These are phyloP conservation scores for Epirrhoe tristata DNA, from an alignment of 2,888 invertebrate species.

Conservation along the genomic window DNA sequence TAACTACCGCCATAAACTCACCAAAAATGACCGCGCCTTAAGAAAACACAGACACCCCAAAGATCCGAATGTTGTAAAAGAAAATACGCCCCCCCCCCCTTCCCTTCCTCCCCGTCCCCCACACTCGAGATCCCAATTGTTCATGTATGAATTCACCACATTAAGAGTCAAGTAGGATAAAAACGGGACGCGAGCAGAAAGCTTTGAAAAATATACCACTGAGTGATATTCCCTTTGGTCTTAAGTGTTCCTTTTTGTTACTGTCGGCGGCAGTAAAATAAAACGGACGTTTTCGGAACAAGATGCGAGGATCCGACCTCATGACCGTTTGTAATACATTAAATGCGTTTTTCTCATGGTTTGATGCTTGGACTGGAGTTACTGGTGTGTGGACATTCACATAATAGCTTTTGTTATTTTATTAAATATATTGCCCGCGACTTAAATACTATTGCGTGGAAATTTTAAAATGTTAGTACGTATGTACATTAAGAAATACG, in stretches of 20 bases:
- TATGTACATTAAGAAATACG: no score
- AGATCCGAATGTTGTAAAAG: conserved; percentile 68
- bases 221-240: conserved; percentile 71
- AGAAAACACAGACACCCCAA: conserved; percentile 51
- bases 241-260: conserved; percentile 46
- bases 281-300: conserved; percentile 31
- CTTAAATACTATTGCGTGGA: no score
- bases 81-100: conserved; percentile 56
- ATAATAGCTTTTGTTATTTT: background rate
- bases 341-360: background rate
- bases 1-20: conserved; percentile 41
- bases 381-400: background rate
- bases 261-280: conserved; percentile 44
- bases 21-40: conserved; percentile 51
- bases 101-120: conserved; percentile 53
- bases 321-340: background rate
- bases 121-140: conserved; percentile 82
- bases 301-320: conserved; percentile 1
- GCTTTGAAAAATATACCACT: conserved; percentile 74
- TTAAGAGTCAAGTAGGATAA: conserved; percentile 88
- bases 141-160: conserved; percentile 91
- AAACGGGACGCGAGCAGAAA: conserved; percentile 79
- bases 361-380: background rate
- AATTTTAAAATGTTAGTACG: no score
- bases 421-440: no score